phyloP scores from a whole-genome alignment of 2,113 vertebrate species.

The Microcebus griseorufus region DNA sequence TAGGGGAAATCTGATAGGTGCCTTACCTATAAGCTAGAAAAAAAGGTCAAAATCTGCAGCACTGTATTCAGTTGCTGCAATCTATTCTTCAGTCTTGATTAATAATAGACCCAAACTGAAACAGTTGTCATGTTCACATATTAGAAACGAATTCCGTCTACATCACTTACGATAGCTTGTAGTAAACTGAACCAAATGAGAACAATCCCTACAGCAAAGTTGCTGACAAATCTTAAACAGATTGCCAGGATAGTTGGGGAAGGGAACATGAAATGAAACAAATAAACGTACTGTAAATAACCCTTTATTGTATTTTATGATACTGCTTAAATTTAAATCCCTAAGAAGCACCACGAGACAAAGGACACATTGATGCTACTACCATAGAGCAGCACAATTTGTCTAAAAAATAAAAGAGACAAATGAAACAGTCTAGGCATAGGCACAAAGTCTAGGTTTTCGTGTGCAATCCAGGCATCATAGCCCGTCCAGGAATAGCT shows the following conservation, averaged over 20 bases:
- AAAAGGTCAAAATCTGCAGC: neutral
- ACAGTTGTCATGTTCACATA: neutral
- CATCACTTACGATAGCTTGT: neutral
- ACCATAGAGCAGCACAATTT: neutral
- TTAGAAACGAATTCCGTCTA: neutral
- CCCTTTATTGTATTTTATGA: neutral
- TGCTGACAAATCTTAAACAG: neutral
- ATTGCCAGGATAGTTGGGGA: neutral
- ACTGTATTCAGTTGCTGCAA: neutral
- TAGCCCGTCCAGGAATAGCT: neutral
- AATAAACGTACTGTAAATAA: neutral
- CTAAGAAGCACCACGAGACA: neutral
- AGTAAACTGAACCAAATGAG: neutral
- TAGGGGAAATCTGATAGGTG: neutral
- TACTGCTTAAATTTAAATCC: conserved; percentile 12
- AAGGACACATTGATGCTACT: neutral
- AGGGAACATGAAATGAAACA: neutral
- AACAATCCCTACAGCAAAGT: neutral
- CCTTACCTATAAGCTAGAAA: neutral
- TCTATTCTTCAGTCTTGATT: neutral
- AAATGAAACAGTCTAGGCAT: neutral
- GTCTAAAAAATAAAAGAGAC: conserved; percentile 13
- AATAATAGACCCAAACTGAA: neutral
- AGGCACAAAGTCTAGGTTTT: neutral
- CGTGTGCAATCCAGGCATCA: neutral